Conservation (phyloP, 2,888 invertebrate species). For the Nematopogon swammerdamellus region DNA sequence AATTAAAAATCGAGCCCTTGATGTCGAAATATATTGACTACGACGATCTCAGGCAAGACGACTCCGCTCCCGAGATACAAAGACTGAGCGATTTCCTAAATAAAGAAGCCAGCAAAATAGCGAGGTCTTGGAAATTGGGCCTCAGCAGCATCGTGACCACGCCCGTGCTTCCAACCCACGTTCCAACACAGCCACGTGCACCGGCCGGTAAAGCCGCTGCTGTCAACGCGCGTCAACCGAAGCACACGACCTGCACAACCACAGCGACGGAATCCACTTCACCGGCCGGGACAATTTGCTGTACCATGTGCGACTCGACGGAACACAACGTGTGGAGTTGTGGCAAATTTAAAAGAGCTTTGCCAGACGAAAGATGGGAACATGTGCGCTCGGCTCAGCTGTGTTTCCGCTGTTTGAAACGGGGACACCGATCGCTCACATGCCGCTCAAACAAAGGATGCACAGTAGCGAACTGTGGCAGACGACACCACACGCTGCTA, state of each 20-base stretch:
- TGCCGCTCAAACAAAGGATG: conserved; percentile 4
- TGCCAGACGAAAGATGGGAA: background rate
- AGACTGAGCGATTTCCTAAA: background rate
- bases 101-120: background rate
- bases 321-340: background rate
- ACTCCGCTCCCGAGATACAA: background rate
- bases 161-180: background rate
- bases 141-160: no score
- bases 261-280: background rate
- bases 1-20: background rate
- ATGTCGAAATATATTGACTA: background rate
- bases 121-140: background rate
- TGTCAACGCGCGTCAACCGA: background rate
- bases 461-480: conserved; percentile 3
- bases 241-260: background rate
- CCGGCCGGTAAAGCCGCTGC: background rate
- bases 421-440: background rate
- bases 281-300: background rate
- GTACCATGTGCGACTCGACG: background rate
- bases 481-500: conserved; percentile 5
- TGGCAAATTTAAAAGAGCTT: background rate
- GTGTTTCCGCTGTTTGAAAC: conserved; percentile 6
- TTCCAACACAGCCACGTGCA: background rate
- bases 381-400: background rate
- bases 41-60: background rate